Base-by-base conservation (phyloP, 2,888 invertebrate species). In the Zele albiditarsus region DNA sequence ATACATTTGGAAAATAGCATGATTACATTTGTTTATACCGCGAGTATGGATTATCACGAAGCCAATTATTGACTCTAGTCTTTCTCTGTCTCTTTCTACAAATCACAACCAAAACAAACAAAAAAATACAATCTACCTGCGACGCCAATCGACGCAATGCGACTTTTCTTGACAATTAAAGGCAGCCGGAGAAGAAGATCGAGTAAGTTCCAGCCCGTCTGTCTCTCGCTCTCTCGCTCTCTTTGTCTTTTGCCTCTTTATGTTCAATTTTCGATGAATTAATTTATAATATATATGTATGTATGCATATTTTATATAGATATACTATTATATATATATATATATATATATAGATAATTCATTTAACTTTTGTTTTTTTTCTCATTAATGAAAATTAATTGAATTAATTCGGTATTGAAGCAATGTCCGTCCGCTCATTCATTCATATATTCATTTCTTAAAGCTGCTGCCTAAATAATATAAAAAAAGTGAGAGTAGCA, bases 161-260 rank as follows among this genome's bases (percentile, higher is more conserved):
- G 85, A 86, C 80, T 83, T 83, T 83, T 81, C 69, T 78, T 78
- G 68, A 75, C 82, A 79, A 85, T 82, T 81, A 89, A 89, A 90
- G 91, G 91, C 92, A 93, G 90, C 92, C 92, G 90, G 92, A 93
- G 90, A 92, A 91, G 90, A 93, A 92, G 91, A 92, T 90, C 91
- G 93, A 93, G 93, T 93, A 92, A 93, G 93, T 93, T 84, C 80
- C 76, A 78, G 81, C 79, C 80, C 79, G 83, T 81, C 81, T 84
- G 81, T 81, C 81, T 79, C 82, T 82, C 79, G 57, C 74, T 74
- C 58, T 46, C 23, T 69, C 46, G 70, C 76, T 77, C 78, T 80
- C 80, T 81, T 73, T 80, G 76, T 82, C 79, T 83, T 77, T 80
- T 76, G 80, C 80, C 80, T 82, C 74, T 81, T 80, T 81, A 82